phyloP scores from a whole-genome alignment of 2,797 vertebrate genomes.

The Falco novaeseelandiae region DNA sequence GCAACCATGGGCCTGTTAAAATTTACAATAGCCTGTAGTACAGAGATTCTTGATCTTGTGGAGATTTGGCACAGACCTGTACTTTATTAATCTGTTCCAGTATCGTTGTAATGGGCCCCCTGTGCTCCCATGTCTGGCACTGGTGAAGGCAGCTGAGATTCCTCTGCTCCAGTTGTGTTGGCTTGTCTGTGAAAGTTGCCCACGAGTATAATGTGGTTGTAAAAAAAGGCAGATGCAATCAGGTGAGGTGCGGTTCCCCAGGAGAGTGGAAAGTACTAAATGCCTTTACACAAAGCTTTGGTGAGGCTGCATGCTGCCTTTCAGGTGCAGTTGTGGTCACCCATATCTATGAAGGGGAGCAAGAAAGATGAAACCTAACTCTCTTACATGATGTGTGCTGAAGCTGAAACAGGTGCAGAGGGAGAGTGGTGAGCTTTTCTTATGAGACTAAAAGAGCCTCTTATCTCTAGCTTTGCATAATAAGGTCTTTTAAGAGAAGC shows the following conservation, averaged over 20 bases:
- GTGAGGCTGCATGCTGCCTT: background rate
- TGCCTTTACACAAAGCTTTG: background rate
- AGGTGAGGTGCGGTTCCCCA: background rate
- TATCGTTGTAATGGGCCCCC: background rate
- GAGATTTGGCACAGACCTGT: background rate
- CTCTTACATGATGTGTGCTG: background rate
- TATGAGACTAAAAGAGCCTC: background rate
- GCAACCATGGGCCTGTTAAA: background rate
- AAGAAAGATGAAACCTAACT: background rate
- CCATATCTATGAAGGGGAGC: background rate
- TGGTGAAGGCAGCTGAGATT: background rate
- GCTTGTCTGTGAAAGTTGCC: no score
- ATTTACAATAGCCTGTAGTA: background rate
- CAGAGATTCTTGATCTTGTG: background rate
- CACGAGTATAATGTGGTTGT: no score
- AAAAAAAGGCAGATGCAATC: background rate
- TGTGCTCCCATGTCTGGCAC: background rate
- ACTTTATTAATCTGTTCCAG: background rate
- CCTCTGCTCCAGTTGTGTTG: background rate
- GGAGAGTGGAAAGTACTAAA: background rate
- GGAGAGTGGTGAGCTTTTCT: background rate
- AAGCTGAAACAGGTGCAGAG: background rate
- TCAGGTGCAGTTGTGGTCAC: background rate
- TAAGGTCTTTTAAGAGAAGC: background rate
- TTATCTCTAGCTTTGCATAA: background rate